Conservation (phyloP, 2,888 invertebrate genomes). For the Xylocampa areola region DNA sequence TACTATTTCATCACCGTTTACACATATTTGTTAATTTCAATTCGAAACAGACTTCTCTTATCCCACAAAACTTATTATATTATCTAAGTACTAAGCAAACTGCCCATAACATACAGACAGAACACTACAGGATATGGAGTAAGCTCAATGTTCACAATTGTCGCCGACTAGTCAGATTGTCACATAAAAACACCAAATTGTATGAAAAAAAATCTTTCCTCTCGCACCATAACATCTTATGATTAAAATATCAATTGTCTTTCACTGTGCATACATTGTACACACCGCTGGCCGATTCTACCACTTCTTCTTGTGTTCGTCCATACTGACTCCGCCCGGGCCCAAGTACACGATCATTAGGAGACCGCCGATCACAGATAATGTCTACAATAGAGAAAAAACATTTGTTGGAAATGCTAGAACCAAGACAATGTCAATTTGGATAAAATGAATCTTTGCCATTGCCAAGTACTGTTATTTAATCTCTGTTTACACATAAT, state of each 20-base stretch:
- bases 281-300: conserved; percentile 80
- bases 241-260: conserved; percentile 61
- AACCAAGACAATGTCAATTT: too few relatives aligned
- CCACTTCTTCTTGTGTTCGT: conserved; percentile 99
- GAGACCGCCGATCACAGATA: conserved; percentile 99
- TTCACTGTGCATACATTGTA: conserved; percentile 64
- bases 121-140: conserved; percentile 50
- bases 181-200: conserved; percentile 59
- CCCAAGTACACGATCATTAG: conserved; percentile 99
- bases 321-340: conserved; percentile 99
- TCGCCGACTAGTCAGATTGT: conserved; percentile 64
- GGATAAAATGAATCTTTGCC: too few relatives aligned
- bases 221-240: conserved; percentile 65
- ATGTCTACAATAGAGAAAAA: conserved; percentile 93
- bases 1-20: not conserved
- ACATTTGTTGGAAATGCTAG: too few relatives aligned
- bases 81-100: conserved; percentile 16
- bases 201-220: conserved; percentile 51
- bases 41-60: conserved; percentile 7
- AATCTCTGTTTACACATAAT: too few relatives aligned
- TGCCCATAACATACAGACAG: conserved; percentile 36
- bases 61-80: conserved; percentile 15
- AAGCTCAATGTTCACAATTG: conserved; percentile 60
- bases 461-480: too few relatives aligned
- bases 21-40: not conserved